Evolutionary conservation across 2,888 invertebrate genomes (phyloP).

Genomic region (Antheraea yamamai): DNA sequence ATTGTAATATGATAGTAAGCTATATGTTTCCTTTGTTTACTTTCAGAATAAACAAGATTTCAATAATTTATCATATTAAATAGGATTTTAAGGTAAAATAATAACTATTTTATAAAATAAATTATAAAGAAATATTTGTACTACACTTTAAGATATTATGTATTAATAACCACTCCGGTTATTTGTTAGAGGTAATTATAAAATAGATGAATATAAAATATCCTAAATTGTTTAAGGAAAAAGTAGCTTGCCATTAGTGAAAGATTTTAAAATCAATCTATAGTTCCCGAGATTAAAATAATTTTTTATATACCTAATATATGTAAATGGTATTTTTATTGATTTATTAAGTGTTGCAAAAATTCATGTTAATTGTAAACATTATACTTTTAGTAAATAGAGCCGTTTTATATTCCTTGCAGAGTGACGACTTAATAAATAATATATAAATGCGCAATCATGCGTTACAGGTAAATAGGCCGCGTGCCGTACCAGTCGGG

Average conservation of each 20-base stretch:
- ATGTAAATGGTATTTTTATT: too few relatives aligned
- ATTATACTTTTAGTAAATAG: neutral
- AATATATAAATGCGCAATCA: conserved; percentile 17
- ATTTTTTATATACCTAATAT: too few relatives aligned
- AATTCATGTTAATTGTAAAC: too few relatives aligned
- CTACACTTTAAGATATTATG: neutral
- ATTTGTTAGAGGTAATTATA: too few relatives aligned
- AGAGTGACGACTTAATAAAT: neutral
- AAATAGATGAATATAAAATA: too few relatives aligned
- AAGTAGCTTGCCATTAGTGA: too few relatives aligned
- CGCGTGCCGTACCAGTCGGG: conserved; percentile 70
- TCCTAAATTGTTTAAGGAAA: too few relatives aligned
- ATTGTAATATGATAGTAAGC: neutral
- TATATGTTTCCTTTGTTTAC: neutral
- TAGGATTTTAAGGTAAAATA: neutral
- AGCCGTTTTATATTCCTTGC: neutral
- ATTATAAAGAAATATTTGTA: neutral
- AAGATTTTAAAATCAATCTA: too few relatives aligned
- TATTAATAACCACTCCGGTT: neutral
- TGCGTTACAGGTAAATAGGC: conserved; percentile 46
- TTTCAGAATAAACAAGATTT: neutral
- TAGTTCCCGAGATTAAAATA: too few relatives aligned
- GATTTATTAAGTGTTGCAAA: too few relatives aligned
- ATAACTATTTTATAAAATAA: neutral
- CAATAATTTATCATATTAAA: neutral